Evolutionary conservation across 2,888 invertebrate species (phyloP).

Genomic region (Platycheirus albimanus): DNA sequence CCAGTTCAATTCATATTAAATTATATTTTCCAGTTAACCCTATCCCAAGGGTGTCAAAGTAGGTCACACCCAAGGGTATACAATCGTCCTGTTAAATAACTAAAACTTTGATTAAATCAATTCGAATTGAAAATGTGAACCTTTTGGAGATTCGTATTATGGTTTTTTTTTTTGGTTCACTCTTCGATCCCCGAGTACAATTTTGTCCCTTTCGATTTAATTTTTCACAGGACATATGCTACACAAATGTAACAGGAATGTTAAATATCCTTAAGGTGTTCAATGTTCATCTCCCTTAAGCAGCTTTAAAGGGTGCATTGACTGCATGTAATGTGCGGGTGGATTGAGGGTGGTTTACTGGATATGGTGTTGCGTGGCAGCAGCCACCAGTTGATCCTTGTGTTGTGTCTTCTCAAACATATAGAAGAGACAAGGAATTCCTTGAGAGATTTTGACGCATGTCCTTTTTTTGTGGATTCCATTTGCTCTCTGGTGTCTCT

Average conservation of each 20-base stretch:
- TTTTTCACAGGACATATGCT: conserved; percentile 58
- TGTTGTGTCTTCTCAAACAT: background rate
- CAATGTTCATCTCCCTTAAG: conserved; percentile 45
- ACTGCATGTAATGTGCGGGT: conserved; percentile 54
- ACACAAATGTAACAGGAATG: conserved; percentile 44
- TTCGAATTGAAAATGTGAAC: conserved; percentile 78
- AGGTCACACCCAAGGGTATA: conserved; percentile 51
- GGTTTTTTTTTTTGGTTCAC: too few relatives aligned
- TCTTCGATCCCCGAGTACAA: background rate
- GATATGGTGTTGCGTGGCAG: conserved; percentile 56
- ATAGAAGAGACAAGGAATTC: conserved; percentile 15
- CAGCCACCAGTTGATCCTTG: conserved; percentile 65
- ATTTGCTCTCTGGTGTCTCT: conserved; percentile 17
- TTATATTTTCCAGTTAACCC: conserved; percentile 48
- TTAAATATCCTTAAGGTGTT: conserved; percentile 67
- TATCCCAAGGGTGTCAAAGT: conserved; percentile 49
- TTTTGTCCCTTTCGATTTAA: conserved; percentile 49
- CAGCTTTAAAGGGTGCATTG: conserved; percentile 70
- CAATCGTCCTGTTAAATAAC: conserved; percentile 66
- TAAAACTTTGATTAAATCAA: conserved; percentile 79
- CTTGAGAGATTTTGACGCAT: conserved; percentile 53
- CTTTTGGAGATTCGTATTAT: conserved; percentile 71
- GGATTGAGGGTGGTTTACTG: conserved; percentile 4
- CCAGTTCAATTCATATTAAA: conserved; percentile 41
- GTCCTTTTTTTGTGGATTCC: conserved; percentile 65